A percentile compares a stretch with the other conserved stretches of the same genome.
Evolutionary conservation across 2,797 vertebrate species (phyloP).

Genomic region (Lophotriccus pileatus): DNA sequence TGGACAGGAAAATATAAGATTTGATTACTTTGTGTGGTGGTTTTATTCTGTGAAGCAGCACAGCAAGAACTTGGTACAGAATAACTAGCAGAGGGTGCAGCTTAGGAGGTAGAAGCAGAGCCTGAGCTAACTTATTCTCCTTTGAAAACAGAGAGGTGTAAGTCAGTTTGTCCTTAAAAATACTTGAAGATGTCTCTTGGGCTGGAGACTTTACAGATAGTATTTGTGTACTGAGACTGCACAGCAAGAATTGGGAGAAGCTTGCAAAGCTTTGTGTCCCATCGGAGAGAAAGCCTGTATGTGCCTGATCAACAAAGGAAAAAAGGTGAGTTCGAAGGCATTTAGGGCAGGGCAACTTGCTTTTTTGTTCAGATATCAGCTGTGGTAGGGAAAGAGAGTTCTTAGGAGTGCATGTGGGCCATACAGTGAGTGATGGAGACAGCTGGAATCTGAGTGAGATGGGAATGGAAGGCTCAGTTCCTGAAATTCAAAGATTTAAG

Average conservation of each 20-base stretch:
- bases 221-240: background rate
- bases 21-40: background rate
- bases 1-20: background rate
- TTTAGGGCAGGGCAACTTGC: background rate
- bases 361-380: background rate
- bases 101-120: background rate
- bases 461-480: background rate
- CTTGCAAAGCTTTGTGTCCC: background rate
- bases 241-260: background rate
- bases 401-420: no score
- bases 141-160: background rate
- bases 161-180: background rate
- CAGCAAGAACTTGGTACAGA: background rate
- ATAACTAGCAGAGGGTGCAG: background rate
- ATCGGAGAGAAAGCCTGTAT: fast-evolving
- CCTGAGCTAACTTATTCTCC: background rate
- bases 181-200: background rate
- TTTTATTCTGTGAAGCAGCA: background rate
- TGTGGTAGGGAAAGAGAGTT: background rate
- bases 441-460: background rate
- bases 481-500: background rate
- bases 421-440: background rate
- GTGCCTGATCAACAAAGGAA: no score
- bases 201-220: background rate
- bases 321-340: background rate